Conservation (phyloP, 1,140 invertebrate genomes). For the Pseudomyrmex gracilis region DNA sequence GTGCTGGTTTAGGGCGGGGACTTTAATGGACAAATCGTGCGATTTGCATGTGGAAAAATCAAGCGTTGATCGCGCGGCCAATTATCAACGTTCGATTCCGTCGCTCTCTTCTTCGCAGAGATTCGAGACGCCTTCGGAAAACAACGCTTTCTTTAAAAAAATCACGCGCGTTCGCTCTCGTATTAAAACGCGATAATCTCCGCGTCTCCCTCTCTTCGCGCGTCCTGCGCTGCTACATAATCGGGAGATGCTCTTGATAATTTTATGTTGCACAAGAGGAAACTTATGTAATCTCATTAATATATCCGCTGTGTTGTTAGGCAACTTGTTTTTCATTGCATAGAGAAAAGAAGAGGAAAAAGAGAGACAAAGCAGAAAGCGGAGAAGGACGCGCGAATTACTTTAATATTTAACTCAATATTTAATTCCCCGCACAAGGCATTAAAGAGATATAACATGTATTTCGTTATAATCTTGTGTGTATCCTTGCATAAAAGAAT, state of each 20-base stretch:
- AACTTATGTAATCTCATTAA: conserved; percentile 61
- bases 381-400: conserved; percentile 40
- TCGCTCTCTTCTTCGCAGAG: not conserved
- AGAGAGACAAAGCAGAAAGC: conserved; percentile 18
- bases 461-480: conserved; percentile 15
- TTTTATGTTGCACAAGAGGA: conserved; percentile 51
- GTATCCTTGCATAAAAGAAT: too few relatives aligned
- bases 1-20: not conserved
- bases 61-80: conserved; percentile 39
- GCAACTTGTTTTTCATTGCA: conserved; percentile 39
- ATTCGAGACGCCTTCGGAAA: too few relatives aligned
- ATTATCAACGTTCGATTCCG: conserved; percentile 23
- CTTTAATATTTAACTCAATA: conserved; percentile 37
- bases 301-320: conserved; percentile 35
- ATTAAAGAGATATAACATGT: conserved; percentile 8
- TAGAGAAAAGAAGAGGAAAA: not conserved
- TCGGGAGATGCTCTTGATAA: conserved; percentile 41
- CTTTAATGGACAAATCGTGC: conserved; percentile 52
- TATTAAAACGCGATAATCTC: conserved; percentile 57
- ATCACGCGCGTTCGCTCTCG: not conserved
- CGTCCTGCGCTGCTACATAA: conserved; percentile 34
- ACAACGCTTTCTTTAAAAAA: not conserved
- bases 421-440: not conserved
- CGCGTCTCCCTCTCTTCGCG: not conserved
- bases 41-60: conserved; percentile 51